Conservation (phyloP, 2,113 vertebrate genomes). For the Panthera leo region DNA sequence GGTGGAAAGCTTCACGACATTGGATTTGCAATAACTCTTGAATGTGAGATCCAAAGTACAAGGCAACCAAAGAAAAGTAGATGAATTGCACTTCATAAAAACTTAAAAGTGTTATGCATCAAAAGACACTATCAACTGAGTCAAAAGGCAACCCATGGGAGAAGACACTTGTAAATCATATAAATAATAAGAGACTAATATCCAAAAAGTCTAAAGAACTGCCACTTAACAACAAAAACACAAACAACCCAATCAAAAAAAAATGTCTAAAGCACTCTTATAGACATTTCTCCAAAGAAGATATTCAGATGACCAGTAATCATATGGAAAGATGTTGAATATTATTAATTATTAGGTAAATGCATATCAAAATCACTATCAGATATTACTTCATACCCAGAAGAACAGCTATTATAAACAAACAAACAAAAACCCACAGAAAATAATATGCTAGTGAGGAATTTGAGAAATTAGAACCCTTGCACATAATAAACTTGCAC, state of each 20-base stretch:
- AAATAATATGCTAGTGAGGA: background rate
- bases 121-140: background rate
- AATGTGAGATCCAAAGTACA: background rate
- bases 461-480: background rate
- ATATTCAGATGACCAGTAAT: background rate
- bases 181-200: background rate
- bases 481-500: background rate
- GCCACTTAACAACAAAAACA: background rate
- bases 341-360: background rate
- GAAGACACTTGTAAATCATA: background rate
- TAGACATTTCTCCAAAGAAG: background rate
- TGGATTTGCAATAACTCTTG: background rate
- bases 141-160: background rate
- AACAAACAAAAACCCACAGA: background rate
- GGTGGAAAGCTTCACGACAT: background rate
- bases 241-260: background rate
- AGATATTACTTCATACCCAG: background rate
- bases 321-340: background rate
- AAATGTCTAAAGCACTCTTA: background rate
- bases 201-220: background rate
- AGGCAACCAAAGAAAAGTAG: background rate
- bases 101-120: background rate
- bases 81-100: background rate
- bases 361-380: background rate
- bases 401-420: background rate